These are phyloP conservation scores for Nomada fucata DNA, from an alignment of 2,888 invertebrate genomes.

Conservation along the genomic window DNA sequence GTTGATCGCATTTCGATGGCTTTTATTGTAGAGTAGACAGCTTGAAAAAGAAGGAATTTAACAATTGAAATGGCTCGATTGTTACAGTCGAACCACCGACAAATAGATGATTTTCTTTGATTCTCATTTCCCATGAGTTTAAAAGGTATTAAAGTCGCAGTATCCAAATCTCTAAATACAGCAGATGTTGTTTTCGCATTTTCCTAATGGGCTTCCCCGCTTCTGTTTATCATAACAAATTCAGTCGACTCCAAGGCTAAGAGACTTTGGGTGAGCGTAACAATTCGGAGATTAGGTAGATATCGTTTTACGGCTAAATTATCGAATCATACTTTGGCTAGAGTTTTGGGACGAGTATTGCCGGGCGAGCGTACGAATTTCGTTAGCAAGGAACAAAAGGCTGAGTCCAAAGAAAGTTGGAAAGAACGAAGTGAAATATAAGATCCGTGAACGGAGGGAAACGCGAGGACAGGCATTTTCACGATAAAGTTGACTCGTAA, in stretches of 20 bases:
- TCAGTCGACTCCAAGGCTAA: background rate
- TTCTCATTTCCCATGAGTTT: background rate
- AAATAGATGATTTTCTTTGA: constrained; percentile 4
- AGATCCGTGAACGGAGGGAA: constrained; percentile 17
- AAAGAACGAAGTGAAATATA: constrained; percentile 34
- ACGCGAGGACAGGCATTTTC: constrained; percentile 51
- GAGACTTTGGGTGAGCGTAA: background rate
- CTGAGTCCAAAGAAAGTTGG: constrained; percentile 33
- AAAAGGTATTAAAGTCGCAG: background rate
- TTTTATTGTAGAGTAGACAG: background rate
- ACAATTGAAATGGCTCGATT: background rate
- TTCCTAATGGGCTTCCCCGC: no score
- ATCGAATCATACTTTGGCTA: background rate
- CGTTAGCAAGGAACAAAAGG: constrained; percentile 13
- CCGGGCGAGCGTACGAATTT: constrained; percentile 14
- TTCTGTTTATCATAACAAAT: no score
- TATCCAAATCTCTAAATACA: no score
- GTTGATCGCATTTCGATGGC: constrained; percentile 15
- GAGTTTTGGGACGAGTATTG: background rate
- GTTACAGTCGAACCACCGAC: background rate
- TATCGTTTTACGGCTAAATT: background rate
- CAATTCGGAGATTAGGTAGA: background rate
- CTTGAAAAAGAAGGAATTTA: background rate
- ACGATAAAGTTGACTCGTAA: constrained; percentile 80
- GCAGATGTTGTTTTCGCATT: background rate